Conservation (phyloP, 2,888 invertebrate genomes). For the Drosophila borborema region DNA sequence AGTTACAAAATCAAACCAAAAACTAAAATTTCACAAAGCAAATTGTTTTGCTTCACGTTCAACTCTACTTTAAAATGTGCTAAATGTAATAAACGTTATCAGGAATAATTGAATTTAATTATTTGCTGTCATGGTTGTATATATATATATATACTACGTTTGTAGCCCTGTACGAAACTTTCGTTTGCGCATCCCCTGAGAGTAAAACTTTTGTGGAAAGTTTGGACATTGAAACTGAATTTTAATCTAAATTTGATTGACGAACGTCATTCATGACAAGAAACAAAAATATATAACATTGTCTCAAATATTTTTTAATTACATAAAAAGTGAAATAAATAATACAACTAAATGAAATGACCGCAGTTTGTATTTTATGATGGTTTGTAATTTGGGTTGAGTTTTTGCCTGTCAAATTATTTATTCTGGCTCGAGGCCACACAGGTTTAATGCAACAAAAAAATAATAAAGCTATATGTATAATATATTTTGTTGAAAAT, state of each 20-base stretch:
- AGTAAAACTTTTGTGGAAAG: not conserved
- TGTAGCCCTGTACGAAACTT: not conserved
- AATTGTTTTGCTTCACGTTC: not conserved
- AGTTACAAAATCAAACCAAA: not conserved
- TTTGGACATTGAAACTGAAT: not conserved
- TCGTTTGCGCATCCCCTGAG: not conserved
- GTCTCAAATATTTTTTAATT: not conserved
- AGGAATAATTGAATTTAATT: not conserved
- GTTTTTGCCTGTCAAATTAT: not conserved
- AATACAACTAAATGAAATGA: constrained; percentile 1
- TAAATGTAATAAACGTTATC: not conserved
- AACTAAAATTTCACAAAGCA: not conserved
- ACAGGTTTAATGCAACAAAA: not conserved
- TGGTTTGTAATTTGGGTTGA: not conserved
- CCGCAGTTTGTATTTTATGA: constrained; percentile 3
- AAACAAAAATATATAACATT: not conserved
- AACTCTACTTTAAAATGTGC: not conserved
- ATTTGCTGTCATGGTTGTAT: not conserved
- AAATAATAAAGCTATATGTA: not conserved
- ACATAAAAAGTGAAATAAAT: not conserved
- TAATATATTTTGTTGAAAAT: not conserved
- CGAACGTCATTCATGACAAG: not conserved
- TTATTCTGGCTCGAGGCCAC: not conserved
- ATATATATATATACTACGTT: not conserved
- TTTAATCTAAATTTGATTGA: constrained; percentile 4